Evolutionary conservation across 1,140 invertebrate species (phyloP), one percentile per base, ranked within the genome.

Genomic region (Macrosteles quadrilineatus): DNA sequence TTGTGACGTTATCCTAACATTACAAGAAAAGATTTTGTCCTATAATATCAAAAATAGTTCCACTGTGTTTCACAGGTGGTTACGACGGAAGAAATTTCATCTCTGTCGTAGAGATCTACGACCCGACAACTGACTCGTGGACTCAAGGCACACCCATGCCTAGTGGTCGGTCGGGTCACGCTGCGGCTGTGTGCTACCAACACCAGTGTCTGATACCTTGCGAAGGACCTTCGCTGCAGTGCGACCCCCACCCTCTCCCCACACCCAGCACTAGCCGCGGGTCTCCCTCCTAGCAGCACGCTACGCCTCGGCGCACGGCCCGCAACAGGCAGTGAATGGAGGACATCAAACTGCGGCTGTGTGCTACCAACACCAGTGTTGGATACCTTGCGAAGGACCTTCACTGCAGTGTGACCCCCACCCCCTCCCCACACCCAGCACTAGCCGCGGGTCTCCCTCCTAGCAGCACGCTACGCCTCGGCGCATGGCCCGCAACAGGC

Each of bases 321-420:
- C 47, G 17, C 4, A n/a, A n/a, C n/a, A n/a, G n/a, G n/a, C n/a
- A n/a, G n/a, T n/a, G n/a, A n/a, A n/a, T n/a, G n/a, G n/a, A n/a
- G n/a, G n/a, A n/a, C n/a, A n/a, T 6, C 94, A 96, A 79, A 93
- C 93, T 0, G 92, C 93, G 59, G 92, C 93, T 12, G 92, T 96
- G 0, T 94, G 91, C 73, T 91, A 90, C 79, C 88, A 91, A 77
- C 83, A 85, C 25, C 62, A 40, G 12, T 85, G 87, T 77, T 79
- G 80, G 1, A 77, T 81, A 36, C 83, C 83, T 70, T 87, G 85
- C 71, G 83, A 86, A 6, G 55, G 55, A 25, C 55, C 55, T 23
- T 27, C 21, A 29, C 21, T 12, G 27, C 55, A 12, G 14, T 30
- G 55, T 23, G 14, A 27, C 55, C 27, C 21, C 23, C 21, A 14